These are phyloP conservation scores for Hypanus sabinus DNA, from an alignment of 2,113 vertebrate genomes.

Conservation along the genomic window DNA sequence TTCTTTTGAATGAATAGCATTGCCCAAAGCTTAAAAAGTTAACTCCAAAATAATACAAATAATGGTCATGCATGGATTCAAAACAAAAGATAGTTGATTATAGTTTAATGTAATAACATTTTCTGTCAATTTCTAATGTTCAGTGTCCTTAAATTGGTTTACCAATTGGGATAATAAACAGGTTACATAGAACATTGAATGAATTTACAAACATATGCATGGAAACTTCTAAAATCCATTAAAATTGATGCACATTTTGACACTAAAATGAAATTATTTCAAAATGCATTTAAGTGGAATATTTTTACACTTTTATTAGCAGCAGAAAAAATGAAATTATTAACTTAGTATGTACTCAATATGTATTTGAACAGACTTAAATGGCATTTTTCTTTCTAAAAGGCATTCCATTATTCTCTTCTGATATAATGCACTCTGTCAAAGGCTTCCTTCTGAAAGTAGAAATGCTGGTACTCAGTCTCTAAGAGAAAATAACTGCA, in stretches of 20 bases:
- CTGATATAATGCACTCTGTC: neutral
- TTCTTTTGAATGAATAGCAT: neutral
- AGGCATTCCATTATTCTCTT: neutral
- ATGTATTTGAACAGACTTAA: neutral
- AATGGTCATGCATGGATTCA: neutral
- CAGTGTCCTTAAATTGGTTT: neutral
- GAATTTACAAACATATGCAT: neutral
- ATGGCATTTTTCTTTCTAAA: neutral
- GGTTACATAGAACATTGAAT: neutral
- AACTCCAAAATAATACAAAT: neutral
- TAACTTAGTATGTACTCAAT: neutral
- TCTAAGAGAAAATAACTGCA: too few relatives aligned
- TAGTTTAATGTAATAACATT: neutral
- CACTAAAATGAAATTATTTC: neutral
- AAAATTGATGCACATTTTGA: neutral
- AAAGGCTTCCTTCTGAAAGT: too few relatives aligned
- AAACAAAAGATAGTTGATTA: neutral
- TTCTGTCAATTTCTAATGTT: neutral
- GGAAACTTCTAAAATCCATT: neutral
- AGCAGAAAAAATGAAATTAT: too few relatives aligned
- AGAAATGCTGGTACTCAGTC: too few relatives aligned
- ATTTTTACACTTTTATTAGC: neutral
- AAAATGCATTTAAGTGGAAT: neutral
- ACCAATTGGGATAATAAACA: neutral
- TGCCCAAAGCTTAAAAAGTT: neutral